Conservation (phyloP, 2,797 vertebrate genomes). For the Pelochelys cantorii region DNA sequence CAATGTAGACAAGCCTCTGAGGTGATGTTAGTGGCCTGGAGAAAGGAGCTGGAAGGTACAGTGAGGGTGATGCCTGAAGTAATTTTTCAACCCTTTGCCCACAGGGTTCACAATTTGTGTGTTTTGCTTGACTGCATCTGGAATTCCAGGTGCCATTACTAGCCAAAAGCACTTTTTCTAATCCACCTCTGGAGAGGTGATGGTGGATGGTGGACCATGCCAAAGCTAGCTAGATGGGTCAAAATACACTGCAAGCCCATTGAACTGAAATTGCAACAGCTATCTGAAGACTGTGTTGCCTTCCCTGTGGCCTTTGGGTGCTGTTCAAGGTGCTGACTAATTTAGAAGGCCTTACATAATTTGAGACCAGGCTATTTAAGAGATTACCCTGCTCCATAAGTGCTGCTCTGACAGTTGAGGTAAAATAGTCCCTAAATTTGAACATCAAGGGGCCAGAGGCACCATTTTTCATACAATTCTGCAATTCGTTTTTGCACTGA, state of each 20-base stretch:
- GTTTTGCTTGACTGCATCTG: too few relatives aligned
- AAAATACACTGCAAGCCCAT: not conserved
- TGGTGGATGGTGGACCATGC: not conserved
- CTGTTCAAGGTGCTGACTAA: not conserved
- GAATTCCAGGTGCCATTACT: too few relatives aligned
- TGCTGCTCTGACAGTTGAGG: not conserved
- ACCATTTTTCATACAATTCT: not conserved
- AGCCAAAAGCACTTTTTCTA: too few relatives aligned
- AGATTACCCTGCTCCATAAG: not conserved
- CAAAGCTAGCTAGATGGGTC: not conserved
- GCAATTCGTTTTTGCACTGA: not conserved
- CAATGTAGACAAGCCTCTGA: not conserved
- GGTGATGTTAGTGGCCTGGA: not conserved
- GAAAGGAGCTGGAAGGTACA: too few relatives aligned
- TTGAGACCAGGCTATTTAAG: not conserved
- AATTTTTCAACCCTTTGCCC: too few relatives aligned
- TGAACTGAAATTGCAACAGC: not conserved
- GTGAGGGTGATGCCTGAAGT: too few relatives aligned
- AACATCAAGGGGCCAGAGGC: not conserved
- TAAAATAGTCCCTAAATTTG: not conserved
- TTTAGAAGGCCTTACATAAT: not conserved
- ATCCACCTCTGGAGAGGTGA: not conserved
- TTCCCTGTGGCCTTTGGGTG: accelerated
- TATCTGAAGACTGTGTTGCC: accelerated
- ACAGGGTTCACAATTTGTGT: too few relatives aligned